phyloP scores from a whole-genome alignment of 2,888 invertebrate species.

The Malacosoma neustria region DNA sequence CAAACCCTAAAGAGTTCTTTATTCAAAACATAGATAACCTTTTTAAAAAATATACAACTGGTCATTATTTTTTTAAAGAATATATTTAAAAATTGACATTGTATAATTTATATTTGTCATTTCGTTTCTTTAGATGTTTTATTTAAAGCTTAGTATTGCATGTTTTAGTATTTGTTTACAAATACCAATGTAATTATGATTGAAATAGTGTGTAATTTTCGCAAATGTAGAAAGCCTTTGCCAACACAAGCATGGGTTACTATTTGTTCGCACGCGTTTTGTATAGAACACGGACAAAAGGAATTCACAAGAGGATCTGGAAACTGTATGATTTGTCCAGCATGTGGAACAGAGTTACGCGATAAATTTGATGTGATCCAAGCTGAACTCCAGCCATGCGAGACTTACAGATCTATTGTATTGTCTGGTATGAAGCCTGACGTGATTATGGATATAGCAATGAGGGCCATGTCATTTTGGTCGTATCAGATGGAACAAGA shows the following conservation, averaged over 20 bases:
- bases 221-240: conserved; percentile 64
- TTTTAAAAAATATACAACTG: conserved; percentile 1
- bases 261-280: conserved; percentile 73
- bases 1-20: conserved; percentile 5
- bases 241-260: conserved; percentile 68
- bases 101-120: not conserved
- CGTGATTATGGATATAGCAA: conserved; percentile 69
- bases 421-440: conserved; percentile 70
- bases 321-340: conserved; percentile 61
- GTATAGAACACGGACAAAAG: conserved; percentile 66
- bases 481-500: conserved; percentile 71
- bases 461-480: conserved; percentile 73
- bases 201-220: conserved; percentile 69
- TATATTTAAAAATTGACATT: not conserved
- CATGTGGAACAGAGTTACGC: conserved; percentile 61
- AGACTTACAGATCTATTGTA: conserved; percentile 70
- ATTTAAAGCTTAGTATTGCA: not conserved
- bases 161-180: not conserved
- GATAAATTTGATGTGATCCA: conserved; percentile 71
- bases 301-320: conserved; percentile 61
- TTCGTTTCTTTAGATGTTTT: conserved; percentile 7
- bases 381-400: conserved; percentile 65
- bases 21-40: no score
- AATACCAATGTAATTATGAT: conserved; percentile 21
- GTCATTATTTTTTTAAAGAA: not conserved